These are phyloP conservation scores for Actinopyga echinites DNA, from an alignment of 53 echinoderm and acorn worm species.

Conservation along the genomic window DNA sequence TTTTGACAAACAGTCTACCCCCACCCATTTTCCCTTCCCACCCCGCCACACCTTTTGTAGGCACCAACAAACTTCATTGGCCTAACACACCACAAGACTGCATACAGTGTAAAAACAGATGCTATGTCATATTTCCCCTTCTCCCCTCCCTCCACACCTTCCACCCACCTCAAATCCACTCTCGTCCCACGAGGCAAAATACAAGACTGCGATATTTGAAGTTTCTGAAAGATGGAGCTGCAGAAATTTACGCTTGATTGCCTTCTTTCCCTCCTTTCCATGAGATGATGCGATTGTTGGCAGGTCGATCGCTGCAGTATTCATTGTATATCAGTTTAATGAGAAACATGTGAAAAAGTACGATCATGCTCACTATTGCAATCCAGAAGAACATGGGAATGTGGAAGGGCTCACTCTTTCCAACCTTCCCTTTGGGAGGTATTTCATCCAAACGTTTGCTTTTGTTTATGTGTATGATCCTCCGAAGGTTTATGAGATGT, in stretches of 20 bases:
- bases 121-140: no score
- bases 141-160: no score
- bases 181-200: no score
- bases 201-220: no score
- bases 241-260: background rate
- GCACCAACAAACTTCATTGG: no score
- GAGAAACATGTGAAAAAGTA: conserved; percentile 82
- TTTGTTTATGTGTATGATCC: conserved; percentile 89
- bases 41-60: no score
- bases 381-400: conserved; percentile 88
- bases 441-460: conserved; percentile 79
- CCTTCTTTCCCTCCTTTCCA: conserved; percentile 17
- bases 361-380: conserved; percentile 70
- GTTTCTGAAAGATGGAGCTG: no score
- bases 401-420: conserved; percentile 67
- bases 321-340: conserved; percentile 84
- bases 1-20: no score
- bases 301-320: conserved; percentile 63
- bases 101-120: no score
- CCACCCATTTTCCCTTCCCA: no score
- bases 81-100: no score
- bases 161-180: no score
- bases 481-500: conserved; percentile 77
- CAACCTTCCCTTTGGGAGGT: conserved; percentile 33
- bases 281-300: conserved; percentile 16